These are phyloP conservation scores for Parapsyche elsis DNA, from an alignment of 1,140 invertebrate species.

Conservation along the genomic window DNA sequence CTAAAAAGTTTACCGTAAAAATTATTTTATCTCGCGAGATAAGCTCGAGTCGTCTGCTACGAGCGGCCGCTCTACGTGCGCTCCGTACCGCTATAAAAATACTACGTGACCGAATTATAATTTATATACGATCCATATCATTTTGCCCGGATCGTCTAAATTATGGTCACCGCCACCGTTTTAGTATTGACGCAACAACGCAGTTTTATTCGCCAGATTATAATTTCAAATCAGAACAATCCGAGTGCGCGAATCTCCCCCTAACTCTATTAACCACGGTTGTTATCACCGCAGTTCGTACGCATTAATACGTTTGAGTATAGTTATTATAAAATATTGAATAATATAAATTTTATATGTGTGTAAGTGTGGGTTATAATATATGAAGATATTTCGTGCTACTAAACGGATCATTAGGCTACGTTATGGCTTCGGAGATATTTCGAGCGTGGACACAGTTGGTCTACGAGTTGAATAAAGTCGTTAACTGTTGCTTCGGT, in stretches of 20 bases:
- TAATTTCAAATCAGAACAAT: too few species aligned
- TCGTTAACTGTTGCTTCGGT: slow-evolving; percentile 12
- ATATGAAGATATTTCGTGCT: not conserved
- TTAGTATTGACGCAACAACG: too few species aligned
- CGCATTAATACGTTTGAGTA: too few species aligned
- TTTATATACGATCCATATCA: slow-evolving; percentile 43
- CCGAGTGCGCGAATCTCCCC: too few species aligned
- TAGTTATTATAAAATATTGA: too few species aligned
- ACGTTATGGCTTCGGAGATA: not conserved
- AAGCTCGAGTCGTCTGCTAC: slow-evolving; percentile 20
- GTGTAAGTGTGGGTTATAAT: too few species aligned
- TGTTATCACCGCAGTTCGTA: too few species aligned
- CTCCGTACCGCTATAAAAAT: slow-evolving; percentile 37
- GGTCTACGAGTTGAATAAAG: not conserved
- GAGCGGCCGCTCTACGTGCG: slow-evolving; percentile 24
- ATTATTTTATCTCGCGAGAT: slow-evolving; percentile 41
- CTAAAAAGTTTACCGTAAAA: slow-evolving; percentile 41
- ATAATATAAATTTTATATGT: too few species aligned
- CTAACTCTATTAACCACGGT: too few species aligned
- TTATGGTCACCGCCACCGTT: not conserved
- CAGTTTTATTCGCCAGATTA: too few species aligned
- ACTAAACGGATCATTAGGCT: not conserved
- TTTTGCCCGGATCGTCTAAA: not conserved
- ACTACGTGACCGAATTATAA: slow-evolving; percentile 47
- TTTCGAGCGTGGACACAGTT: not conserved